phyloP scores from a whole-genome alignment of 2,113 vertebrate species.

The Chaenogobius annularis region DNA sequence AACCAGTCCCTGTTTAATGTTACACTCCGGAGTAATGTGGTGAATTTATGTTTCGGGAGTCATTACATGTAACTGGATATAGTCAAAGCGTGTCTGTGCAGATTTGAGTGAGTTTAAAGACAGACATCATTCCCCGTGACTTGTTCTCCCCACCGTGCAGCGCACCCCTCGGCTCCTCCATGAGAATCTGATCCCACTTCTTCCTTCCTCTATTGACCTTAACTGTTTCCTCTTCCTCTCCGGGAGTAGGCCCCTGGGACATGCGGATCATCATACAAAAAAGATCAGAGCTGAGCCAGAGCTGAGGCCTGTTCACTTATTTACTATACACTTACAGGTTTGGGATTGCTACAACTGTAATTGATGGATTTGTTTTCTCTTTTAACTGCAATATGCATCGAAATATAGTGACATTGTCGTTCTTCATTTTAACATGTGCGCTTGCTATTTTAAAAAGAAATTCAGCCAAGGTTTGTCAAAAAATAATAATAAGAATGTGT shows the following conservation, averaged over 20 bases:
- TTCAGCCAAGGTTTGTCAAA: too few relatives aligned
- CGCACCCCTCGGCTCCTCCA: conserved; percentile 21
- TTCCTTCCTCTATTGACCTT: conserved; percentile 62
- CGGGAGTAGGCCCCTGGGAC: conserved; percentile 53
- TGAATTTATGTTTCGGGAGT: conserved; percentile 48
- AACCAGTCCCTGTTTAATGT: conserved; percentile 33
- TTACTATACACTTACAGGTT: conserved; percentile 20
- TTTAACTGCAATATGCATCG: too few relatives aligned
- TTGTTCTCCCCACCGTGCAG: conserved; percentile 40
- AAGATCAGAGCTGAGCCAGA: conserved; percentile 54
- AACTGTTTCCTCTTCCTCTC: conserved; percentile 67
- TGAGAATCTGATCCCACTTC: conserved; percentile 53
- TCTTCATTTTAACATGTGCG: too few relatives aligned
- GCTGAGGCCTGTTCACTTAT: conserved; percentile 48
- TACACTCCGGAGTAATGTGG: conserved; percentile 36
- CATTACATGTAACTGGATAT: conserved; percentile 44
- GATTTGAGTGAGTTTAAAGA: conserved; percentile 43
- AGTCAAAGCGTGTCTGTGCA: conserved; percentile 8
- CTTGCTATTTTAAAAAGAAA: too few relatives aligned
- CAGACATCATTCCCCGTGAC: conserved; percentile 48
- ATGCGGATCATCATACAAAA: conserved; percentile 11
- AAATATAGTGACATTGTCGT: too few relatives aligned
- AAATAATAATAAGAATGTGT: too few relatives aligned
- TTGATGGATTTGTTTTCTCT: not conserved
- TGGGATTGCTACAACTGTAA: not conserved